A percentile compares a stretch with the other conserved stretches of the same genome.
These are phyloP conservation scores for Paracanthobrama guichenoti DNA, from an alignment of 2,113 vertebrate species.

Conservation along the genomic window DNA sequence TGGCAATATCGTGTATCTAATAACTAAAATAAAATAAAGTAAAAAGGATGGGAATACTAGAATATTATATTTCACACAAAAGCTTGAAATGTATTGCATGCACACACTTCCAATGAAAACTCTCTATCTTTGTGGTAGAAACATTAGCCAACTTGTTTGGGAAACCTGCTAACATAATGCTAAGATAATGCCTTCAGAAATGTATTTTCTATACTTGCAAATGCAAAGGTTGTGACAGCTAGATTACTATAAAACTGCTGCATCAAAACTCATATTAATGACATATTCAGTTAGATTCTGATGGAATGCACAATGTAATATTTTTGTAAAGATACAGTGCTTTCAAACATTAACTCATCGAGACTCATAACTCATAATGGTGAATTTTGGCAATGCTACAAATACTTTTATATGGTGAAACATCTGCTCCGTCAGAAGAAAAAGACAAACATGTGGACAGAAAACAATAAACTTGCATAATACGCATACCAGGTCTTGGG, in stretches of 20 bases:
- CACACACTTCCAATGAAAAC: neutral
- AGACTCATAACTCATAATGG: neutral
- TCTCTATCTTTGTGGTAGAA: neutral
- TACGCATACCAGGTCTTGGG: slow-evolving; percentile 68
- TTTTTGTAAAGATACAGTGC: slow-evolving; percentile 1
- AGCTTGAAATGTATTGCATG: neutral
- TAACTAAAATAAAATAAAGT: too few species aligned
- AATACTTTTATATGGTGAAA: neutral
- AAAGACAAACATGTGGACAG: neutral
- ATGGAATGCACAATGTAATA: neutral
- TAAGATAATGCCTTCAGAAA: neutral
- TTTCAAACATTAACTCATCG: neutral
- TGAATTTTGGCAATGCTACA: slow-evolving; percentile 14
- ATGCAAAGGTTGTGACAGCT: neutral
- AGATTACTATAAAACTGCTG: neutral
- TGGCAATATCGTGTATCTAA: too few species aligned
- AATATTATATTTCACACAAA: neutral
- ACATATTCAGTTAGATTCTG: neutral
- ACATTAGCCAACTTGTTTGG: neutral
- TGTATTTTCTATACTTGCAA: neutral
- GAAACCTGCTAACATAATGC: neutral
- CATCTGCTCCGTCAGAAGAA: neutral
- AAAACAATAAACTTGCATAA: slow-evolving; percentile 61
- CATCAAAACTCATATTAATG: neutral
- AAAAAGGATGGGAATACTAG: neutral